These are phyloP conservation scores for Gymnocypris eckloni DNA, from an alignment of 2,797 vertebrate genomes.

Conservation along the genomic window DNA sequence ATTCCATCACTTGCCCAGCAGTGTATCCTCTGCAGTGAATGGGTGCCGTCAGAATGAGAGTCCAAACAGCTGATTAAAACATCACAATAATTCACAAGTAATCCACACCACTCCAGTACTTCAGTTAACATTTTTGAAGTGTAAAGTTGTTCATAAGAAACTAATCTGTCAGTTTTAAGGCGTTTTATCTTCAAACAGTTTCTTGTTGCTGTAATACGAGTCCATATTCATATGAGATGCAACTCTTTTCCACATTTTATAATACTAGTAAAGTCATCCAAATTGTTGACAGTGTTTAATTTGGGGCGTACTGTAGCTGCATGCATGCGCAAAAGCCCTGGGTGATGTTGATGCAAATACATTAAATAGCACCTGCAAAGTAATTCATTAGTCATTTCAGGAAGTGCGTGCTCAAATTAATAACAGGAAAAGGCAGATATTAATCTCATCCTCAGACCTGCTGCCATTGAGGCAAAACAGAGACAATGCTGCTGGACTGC, in stretches of 20 bases:
- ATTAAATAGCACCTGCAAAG: constrained; percentile 4
- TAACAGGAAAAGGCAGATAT: neutral
- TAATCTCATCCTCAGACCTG: neutral
- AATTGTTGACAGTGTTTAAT: neutral
- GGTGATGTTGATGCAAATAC: constrained; percentile 4
- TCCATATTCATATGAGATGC: neutral
- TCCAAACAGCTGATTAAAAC: neutral
- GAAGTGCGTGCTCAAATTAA: neutral
- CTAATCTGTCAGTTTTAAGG: neutral
- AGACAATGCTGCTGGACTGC: neutral
- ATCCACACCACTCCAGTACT: neutral
- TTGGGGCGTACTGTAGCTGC: neutral
- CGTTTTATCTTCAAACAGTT: neutral
- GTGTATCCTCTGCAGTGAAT: neutral
- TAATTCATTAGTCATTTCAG: constrained; percentile 6
- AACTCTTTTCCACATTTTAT: neutral
- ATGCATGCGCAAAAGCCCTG: neutral
- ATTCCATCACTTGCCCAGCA: too few relatives aligned
- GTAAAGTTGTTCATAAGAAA: neutral
- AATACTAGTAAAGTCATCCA: neutral
- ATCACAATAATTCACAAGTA: neutral
- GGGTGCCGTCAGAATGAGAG: neutral
- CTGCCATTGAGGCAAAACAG: neutral
- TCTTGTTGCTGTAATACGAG: neutral
- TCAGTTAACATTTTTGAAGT: neutral